Evolutionary conservation across 2,797 vertebrate genomes (phyloP).

Genomic region (Pteronotus mesoamericanus): DNA sequence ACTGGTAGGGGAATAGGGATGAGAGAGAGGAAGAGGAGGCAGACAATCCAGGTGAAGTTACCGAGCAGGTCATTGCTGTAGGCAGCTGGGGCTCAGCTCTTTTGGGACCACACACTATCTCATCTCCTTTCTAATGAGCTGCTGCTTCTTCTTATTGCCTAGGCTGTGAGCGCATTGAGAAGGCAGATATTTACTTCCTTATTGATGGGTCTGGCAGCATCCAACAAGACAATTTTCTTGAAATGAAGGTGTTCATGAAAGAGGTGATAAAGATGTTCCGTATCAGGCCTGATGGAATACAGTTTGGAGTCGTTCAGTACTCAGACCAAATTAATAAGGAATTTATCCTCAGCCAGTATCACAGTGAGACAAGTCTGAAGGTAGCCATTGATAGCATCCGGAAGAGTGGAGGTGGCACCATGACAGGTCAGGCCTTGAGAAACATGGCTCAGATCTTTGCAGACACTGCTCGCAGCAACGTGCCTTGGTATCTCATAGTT

Average conservation of each 20-base stretch:
- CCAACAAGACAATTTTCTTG: conserved; percentile 78
- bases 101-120: neutral
- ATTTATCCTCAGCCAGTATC: conserved; percentile 78
- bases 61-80: neutral
- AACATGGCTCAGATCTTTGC: conserved; percentile 82
- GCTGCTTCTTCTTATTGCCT: neutral
- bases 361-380: conserved; percentile 68
- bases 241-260: conserved; percentile 88
- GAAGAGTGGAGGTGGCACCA: conserved; percentile 82
- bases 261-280: conserved; percentile 83
- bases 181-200: conserved; percentile 92
- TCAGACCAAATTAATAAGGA: conserved; percentile 73
- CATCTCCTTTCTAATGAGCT: neutral
- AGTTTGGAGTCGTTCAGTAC: conserved; percentile 86
- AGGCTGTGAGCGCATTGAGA: conserved; percentile 87
- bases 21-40: neutral
- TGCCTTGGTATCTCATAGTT: conserved; percentile 84
- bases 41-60: neutral
- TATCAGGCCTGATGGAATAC: conserved; percentile 82
- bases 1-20: neutral
- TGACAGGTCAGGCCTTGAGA: conserved; percentile 82
- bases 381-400: conserved; percentile 80
- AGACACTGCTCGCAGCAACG: conserved; percentile 66
- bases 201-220: conserved; percentile 89
- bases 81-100: neutral